Evolutionary conservation across 2,888 invertebrate species (phyloP).

Genomic region (Carpatolechia fugitivella): DNA sequence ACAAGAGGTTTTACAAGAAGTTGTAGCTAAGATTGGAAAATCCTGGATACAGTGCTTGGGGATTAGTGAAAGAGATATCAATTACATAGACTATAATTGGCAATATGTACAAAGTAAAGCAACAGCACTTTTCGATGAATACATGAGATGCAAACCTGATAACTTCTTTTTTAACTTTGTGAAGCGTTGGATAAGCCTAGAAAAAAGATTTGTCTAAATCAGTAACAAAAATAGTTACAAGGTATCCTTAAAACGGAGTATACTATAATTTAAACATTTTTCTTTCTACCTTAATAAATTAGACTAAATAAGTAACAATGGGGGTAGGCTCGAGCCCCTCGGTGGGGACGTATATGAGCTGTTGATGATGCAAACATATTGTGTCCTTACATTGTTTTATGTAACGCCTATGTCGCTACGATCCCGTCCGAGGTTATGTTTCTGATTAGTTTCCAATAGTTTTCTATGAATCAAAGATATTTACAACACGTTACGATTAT

Average conservation of each 20-base stretch:
- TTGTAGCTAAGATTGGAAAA: constrained; percentile 56
- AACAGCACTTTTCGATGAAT: constrained; percentile 45
- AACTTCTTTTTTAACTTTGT: constrained; percentile 60
- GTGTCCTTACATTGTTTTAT: too few species aligned
- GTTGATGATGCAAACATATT: too few species aligned
- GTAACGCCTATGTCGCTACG: too few species aligned
- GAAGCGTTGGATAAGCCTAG: constrained; percentile 57
- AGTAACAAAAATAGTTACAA: constrained; percentile 56
- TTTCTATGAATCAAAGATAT: too few species aligned
- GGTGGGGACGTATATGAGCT: too few species aligned
- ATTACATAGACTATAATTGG: constrained; percentile 51
- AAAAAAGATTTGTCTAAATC: constrained; percentile 52
- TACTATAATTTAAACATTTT: too few species aligned
- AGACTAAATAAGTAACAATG: too few species aligned
- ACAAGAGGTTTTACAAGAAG: constrained; percentile 48
- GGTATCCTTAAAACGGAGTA: constrained; percentile 61
- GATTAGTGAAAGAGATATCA: constrained; percentile 55
- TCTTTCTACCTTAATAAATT: too few species aligned
- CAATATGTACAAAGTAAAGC: constrained; percentile 42
- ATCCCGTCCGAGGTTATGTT: too few species aligned
- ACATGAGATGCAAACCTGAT: constrained; percentile 43
- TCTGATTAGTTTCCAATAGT: too few species aligned
- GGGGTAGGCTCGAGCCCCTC: too few species aligned
- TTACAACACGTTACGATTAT: too few species aligned
- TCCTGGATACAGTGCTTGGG: constrained; percentile 60